phyloP scores from a whole-genome alignment of 2,113 vertebrate species.

The Ammospiza caudacuta region DNA sequence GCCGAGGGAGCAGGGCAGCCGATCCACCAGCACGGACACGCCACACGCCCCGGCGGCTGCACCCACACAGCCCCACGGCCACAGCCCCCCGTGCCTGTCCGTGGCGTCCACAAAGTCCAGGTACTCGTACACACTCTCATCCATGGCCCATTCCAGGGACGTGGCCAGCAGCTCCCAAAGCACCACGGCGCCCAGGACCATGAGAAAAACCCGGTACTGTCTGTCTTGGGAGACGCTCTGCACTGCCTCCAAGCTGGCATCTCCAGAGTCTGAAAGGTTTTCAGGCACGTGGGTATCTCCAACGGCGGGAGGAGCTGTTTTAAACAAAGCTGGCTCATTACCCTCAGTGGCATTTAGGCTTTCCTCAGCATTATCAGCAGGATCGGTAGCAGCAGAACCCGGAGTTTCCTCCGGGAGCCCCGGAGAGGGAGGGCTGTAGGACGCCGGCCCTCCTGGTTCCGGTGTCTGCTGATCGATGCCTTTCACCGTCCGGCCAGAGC shows the following conservation, averaged over 20 bases:
- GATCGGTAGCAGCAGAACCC: neutral
- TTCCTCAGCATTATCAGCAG: neutral
- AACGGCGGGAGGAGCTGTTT: neutral
- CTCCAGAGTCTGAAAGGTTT: neutral
- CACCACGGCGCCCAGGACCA: constrained; percentile 71
- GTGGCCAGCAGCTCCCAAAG: constrained; percentile 79
- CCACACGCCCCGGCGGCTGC: constrained; percentile 71
- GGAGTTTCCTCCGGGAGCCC: neutral
- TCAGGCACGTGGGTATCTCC: neutral
- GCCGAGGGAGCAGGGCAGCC: constrained; percentile 71
- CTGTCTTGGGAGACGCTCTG: constrained; percentile 64
- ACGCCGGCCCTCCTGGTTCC: neutral
- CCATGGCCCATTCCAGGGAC: constrained; percentile 78
- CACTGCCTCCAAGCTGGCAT: neutral
- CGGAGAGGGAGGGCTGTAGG: neutral
- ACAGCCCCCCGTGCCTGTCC: constrained; percentile 72
- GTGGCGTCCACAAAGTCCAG: constrained; percentile 87
- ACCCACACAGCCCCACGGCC: constrained; percentile 80
- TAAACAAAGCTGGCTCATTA: neutral
- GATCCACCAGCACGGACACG: constrained; percentile 74
- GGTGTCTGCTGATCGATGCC: neutral
- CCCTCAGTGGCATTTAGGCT: neutral
- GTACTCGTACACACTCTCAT: constrained; percentile 87
- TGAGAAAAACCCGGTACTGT: constrained; percentile 78
- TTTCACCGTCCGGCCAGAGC: neutral